These are phyloP conservation scores for Harpalus rubripes DNA, from an alignment of 2,888 invertebrate genomes.

Conservation along the genomic window DNA sequence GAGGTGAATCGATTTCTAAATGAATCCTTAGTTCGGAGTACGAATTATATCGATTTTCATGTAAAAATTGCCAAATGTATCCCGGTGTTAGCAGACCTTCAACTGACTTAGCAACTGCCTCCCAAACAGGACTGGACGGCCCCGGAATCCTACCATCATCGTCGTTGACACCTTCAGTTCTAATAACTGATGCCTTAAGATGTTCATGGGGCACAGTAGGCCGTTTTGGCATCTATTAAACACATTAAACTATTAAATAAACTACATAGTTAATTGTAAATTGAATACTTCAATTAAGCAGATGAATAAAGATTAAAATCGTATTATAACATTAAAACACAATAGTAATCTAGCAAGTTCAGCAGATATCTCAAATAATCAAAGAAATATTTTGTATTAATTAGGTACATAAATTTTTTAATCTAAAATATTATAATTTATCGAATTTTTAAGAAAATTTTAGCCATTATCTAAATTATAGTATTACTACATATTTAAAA, in stretches of 20 bases:
- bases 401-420: too few species aligned
- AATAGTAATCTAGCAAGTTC: too few species aligned
- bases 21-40: slow-evolving; percentile 7
- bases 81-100: not conserved
- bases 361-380: too few species aligned
- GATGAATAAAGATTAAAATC: not conserved
- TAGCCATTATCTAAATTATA: too few species aligned
- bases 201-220: not conserved
- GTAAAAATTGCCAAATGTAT: too few species aligned
- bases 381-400: too few species aligned
- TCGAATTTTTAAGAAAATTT: too few species aligned
- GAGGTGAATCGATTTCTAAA: slow-evolving; percentile 10
- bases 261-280: slow-evolving; percentile 17
- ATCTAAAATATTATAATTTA: too few species aligned
- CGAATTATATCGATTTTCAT: too few species aligned
- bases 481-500: too few species aligned
- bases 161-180: slow-evolving; percentile 9
- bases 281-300: not conserved
- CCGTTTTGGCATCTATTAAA: slow-evolving; percentile 15
- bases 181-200: slow-evolving; percentile 3
- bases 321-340: too few species aligned
- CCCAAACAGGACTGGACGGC: not conserved
- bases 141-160: slow-evolving; percentile 13
- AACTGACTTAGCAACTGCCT: slow-evolving; percentile 5
- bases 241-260: not conserved